phyloP scores from a whole-genome alignment of 2,113 vertebrate species.

The Chionomys nivalis region DNA sequence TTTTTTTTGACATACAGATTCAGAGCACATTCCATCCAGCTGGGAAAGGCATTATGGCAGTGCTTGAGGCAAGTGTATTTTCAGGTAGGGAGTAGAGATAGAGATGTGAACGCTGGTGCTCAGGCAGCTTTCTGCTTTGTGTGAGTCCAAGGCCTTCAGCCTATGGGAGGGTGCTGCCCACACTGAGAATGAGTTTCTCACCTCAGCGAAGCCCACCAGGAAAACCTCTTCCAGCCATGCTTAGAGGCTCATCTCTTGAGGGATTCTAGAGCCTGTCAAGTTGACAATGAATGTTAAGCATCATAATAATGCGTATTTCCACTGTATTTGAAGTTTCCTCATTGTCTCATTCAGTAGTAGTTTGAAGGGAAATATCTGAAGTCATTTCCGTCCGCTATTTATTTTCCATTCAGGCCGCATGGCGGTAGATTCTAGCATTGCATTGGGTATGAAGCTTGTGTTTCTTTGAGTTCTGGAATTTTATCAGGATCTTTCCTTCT shows the following conservation, averaged over 20 bases:
- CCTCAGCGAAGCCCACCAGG: background rate
- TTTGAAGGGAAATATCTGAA: background rate
- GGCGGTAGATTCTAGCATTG: background rate
- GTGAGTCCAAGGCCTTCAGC: background rate
- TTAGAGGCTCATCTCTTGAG: background rate
- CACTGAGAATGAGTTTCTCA: too few relatives aligned
- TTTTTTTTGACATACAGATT: background rate
- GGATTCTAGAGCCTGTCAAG: background rate
- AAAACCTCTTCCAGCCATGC: background rate
- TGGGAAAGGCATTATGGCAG: background rate
- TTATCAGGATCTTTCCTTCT: background rate
- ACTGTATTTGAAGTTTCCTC: background rate
- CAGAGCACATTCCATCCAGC: too few relatives aligned
- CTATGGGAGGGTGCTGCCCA: too few relatives aligned
- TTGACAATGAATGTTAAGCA: background rate
- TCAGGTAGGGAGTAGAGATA: background rate
- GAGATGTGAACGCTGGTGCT: background rate
- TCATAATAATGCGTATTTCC: background rate
- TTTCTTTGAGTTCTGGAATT: background rate
- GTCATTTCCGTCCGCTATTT: background rate
- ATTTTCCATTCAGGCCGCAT: background rate
- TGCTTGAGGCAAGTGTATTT: background rate
- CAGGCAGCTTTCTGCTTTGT: background rate
- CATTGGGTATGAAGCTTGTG: background rate
- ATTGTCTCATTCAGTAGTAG: background rate